Percentiles rank a stretch among this genome's conserved stretches.
Conservation (phyloP, 2,888 invertebrate genomes). For the Pomacea canaliculata region DNA sequence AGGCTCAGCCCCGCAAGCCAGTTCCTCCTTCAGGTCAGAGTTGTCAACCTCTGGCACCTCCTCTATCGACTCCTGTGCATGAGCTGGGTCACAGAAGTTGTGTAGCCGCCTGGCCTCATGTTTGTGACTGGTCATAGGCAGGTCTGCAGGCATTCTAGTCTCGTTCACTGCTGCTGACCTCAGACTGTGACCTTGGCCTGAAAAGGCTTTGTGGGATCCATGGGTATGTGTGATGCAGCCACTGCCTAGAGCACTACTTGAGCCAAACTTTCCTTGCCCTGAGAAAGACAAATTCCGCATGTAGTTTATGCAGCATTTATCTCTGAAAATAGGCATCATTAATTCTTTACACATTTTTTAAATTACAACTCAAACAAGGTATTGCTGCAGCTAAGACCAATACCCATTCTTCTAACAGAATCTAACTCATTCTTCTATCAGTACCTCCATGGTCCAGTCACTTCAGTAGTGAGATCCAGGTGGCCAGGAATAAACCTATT, state of each 20-base stretch:
- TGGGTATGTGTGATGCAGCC: conserved; percentile 48
- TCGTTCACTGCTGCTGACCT: conserved; percentile 20
- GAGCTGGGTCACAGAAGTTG: conserved; percentile 46
- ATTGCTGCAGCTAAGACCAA: too few species aligned
- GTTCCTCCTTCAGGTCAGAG: conserved; percentile 2
- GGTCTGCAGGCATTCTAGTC: conserved; percentile 50
- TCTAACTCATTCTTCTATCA: too few species aligned
- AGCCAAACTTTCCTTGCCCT: conserved; percentile 39
- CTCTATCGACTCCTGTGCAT: conserved; percentile 48
- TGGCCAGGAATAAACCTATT: too few species aligned
- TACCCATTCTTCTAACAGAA: too few species aligned
- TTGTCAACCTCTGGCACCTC: conserved; percentile 43
- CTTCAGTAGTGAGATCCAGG: too few species aligned
- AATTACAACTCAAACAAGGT: too few species aligned
- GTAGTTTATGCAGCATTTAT: background rate
- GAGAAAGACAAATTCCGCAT: background rate
- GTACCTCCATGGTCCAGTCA: too few species aligned
- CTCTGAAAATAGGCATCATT: background rate
- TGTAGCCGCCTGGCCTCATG: conserved; percentile 45
- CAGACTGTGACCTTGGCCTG: conserved; percentile 35
- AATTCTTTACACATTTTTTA: too few species aligned
- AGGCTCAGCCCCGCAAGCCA: background rate
- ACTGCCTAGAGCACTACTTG: conserved; percentile 48
- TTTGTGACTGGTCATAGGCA: conserved; percentile 39
- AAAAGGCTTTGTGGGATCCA: conserved; percentile 22